phyloP scores from a whole-genome alignment of 2,113 vertebrate species.

The Lethenteron camtschaticum region DNA sequence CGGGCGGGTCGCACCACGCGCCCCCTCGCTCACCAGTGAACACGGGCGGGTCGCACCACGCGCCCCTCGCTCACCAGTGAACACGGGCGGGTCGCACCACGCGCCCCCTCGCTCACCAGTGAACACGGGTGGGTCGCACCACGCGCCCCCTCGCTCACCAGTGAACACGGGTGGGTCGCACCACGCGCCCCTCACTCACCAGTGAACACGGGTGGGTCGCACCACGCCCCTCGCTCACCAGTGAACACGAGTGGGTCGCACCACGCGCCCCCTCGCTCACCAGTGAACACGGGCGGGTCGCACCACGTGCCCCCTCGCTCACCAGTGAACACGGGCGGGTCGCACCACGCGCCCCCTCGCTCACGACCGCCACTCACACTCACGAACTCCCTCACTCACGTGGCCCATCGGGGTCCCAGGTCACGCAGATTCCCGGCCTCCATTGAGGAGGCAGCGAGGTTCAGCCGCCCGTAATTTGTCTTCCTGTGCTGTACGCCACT shows the following conservation, averaged over 20 bases:
- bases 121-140: conserved; percentile 11
- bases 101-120: conserved; percentile 26
- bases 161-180: conserved; percentile 17
- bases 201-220: conserved; percentile 19
- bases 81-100: conserved; percentile 6
- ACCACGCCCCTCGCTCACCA: conserved; percentile 19
- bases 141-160: conserved; percentile 21
- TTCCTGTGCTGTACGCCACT: no score
- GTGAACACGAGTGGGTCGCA: conserved; percentile 17
- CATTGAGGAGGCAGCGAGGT: no score
- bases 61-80: conserved; percentile 29
- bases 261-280: conserved; percentile 18
- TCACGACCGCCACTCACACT: no score
- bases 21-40: conserved; percentile 31
- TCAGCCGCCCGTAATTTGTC: no score
- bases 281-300: conserved; percentile 19
- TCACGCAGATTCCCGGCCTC: no score
- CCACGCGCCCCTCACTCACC: conserved; percentile 16
- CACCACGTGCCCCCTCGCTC: conserved; percentile 14
- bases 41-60: not conserved
- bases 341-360: no score
- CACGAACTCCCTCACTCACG: no score
- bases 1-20: not conserved
- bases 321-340: conserved; percentile 23
- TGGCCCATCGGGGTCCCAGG: no score